Conservation (phyloP, 2,797 vertebrate genomes). For the Rhincodon typus region DNA sequence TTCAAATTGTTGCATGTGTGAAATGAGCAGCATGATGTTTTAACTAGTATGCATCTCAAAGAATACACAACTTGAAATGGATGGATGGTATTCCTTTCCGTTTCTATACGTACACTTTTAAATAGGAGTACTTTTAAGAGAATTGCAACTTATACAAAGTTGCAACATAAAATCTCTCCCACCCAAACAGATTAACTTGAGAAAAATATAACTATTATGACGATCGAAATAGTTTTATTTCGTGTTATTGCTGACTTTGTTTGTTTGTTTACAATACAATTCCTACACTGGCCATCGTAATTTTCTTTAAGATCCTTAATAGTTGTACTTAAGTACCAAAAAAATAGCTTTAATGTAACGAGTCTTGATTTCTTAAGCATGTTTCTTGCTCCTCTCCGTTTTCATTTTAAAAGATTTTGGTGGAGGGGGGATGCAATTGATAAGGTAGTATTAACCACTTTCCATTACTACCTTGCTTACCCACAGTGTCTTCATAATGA, state of each 20-base stretch:
- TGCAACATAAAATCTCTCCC: not conserved
- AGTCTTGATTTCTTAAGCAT: not conserved
- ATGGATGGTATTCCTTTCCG: not conserved
- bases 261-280: not conserved
- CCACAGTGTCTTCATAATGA: not conserved
- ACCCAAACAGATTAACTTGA: not conserved
- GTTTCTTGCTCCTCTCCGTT: not conserved
- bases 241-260: too few species aligned
- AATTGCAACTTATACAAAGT: not conserved
- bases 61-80: constrained; percentile 8
- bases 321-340: not conserved
- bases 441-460: not conserved
- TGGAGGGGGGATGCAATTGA: not conserved
- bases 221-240: too few species aligned
- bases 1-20: not conserved
- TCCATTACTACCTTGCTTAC: too few species aligned
- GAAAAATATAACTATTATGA: not conserved
- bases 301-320: constrained; percentile 3
- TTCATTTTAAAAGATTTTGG: not conserved
- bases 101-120: not conserved
- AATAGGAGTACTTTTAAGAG: not conserved
- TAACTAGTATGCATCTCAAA: not conserved
- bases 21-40: not conserved
- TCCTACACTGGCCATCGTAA: not conserved
- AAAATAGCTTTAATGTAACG: not conserved